phyloP scores from a whole-genome alignment of 2,797 vertebrate genomes.

The Peromyscus eremicus region DNA sequence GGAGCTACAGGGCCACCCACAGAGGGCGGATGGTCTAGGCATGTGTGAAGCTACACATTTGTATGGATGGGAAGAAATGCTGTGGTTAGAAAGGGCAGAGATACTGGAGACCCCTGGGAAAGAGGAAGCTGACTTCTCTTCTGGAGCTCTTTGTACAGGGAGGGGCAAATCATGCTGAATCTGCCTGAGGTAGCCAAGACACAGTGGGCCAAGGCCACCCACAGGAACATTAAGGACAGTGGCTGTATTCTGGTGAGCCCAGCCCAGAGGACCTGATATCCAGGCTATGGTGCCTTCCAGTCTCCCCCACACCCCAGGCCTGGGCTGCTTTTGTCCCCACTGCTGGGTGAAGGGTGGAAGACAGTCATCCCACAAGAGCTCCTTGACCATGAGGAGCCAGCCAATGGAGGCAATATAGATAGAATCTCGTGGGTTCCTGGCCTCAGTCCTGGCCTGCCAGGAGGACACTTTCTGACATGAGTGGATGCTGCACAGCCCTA shows the following conservation, averaged over 20 bases:
- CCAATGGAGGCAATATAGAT: too few species aligned
- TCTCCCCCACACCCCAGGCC: background rate
- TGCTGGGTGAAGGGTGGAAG: background rate
- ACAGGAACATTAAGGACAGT: background rate
- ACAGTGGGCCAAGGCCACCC: too few species aligned
- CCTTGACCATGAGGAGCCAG: background rate
- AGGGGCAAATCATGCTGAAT: background rate
- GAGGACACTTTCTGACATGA: too few species aligned
- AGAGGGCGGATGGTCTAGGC: background rate
- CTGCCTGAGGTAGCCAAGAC: background rate
- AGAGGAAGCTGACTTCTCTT: background rate
- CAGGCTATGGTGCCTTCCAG: background rate
- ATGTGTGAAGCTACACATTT: background rate
- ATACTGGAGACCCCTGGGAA: background rate
- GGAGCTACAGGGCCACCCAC: too few species aligned
- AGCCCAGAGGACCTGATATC: background rate
- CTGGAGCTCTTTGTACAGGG: background rate
- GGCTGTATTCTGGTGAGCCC: background rate
- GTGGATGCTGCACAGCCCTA: background rate
- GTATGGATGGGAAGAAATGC: background rate
- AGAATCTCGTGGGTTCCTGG: background rate
- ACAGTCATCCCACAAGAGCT: background rate
- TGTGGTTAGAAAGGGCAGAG: background rate
- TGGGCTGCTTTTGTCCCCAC: background rate
- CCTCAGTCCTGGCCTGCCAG: background rate